Conservation (phyloP, 2,797 vertebrate genomes). For the Microhierax caerulescens region DNA sequence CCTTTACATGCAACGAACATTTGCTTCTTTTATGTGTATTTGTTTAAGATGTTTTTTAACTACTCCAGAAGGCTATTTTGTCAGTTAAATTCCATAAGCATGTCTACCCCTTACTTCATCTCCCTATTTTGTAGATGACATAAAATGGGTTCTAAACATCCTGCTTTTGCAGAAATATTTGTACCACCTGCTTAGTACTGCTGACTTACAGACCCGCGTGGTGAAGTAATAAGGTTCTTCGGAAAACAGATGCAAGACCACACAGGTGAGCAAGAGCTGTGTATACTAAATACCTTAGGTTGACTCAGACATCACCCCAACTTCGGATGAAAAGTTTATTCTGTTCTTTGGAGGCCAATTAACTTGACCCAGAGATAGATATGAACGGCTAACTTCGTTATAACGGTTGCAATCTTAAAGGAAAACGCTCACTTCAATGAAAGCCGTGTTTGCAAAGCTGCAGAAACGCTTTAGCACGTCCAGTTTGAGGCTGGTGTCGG, state of each 20-base stretch:
- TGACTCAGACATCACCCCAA: not conserved
- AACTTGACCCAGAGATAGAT: not conserved
- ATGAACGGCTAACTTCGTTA: accelerated
- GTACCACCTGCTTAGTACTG: not conserved
- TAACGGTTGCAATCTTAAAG: not conserved
- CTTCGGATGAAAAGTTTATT: not conserved
- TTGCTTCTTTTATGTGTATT: not conserved
- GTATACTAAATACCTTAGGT: not conserved
- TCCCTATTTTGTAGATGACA: not conserved
- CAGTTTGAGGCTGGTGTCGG: accelerated
- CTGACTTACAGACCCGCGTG: accelerated
- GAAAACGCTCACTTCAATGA: accelerated
- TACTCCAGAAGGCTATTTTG: not conserved
- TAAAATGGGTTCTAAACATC: not conserved
- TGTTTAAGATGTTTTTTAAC: not conserved
- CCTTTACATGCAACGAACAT: not conserved
- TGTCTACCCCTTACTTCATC: not conserved
- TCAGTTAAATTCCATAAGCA: not conserved
- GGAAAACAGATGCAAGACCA: not conserved
- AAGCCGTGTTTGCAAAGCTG: not conserved
- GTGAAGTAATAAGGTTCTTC: not conserved
- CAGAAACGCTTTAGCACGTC: not conserved
- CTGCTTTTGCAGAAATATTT: not conserved
- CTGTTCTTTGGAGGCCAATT: not conserved
- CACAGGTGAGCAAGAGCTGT: not conserved